A percentile compares a stretch with the other conserved stretches of the same genome.
Conservation (phyloP, 2,797 vertebrate species). For the Hybognathus amarus region DNA sequence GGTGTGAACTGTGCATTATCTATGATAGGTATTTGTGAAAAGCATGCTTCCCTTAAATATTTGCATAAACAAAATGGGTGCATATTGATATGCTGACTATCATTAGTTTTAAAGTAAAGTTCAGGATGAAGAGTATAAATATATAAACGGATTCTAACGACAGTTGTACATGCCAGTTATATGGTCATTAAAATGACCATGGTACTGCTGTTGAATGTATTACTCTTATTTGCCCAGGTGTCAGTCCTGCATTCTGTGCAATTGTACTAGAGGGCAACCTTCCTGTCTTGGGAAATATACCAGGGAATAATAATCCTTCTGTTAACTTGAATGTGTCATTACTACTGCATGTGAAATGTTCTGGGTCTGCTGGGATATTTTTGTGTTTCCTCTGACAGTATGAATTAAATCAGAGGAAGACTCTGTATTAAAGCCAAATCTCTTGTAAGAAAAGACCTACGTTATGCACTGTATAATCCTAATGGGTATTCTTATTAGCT, state of each 20-base stretch:
- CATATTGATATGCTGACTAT: slow-evolving; percentile 28
- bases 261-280: slow-evolving; percentile 56
- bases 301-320: neutral
- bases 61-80: slow-evolving; percentile 18
- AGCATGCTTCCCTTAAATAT: slow-evolving; percentile 48
- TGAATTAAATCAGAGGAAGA: slow-evolving; percentile 7
- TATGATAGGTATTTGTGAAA: slow-evolving; percentile 46
- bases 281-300: slow-evolving; percentile 13
- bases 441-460: neutral
- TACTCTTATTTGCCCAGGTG: neutral
- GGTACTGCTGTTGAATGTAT: slow-evolving; percentile 5
- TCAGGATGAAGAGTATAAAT: neutral
- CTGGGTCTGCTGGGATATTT: neutral
- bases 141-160: slow-evolving; percentile 4
- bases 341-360: slow-evolving; percentile 24
- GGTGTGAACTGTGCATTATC: neutral
- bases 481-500: neutral
- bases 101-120: slow-evolving; percentile 16
- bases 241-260: slow-evolving; percentile 34
- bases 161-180: slow-evolving; percentile 14
- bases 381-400: slow-evolving; percentile 3
- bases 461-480: slow-evolving; percentile 22
- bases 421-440: neutral
- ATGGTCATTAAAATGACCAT: neutral
- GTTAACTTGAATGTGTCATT: slow-evolving; percentile 33